Base-by-base conservation (phyloP, 1,140 invertebrate species). In the Panagrolaimus sp. region DNA sequence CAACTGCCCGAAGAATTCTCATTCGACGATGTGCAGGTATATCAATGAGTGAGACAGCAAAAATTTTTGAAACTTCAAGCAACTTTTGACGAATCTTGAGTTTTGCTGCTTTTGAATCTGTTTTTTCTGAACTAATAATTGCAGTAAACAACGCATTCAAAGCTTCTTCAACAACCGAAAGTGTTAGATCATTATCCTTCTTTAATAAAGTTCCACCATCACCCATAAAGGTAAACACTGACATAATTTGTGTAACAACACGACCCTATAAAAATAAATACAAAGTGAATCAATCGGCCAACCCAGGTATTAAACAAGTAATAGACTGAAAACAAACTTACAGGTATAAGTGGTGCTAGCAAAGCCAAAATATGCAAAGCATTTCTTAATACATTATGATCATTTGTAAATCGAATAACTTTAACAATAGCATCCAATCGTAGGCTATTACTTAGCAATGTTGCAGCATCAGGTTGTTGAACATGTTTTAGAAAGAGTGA, bases 161-260 rank as follows among this genome's bases (percentile, higher is more conserved):
- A 20, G 72, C 61, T 48, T 73, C 72, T 51, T 73, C 72, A 51
- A 73, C 46, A 16, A 73, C 46, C 8, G 14, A 63, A n/a, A 73
- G 53, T 1, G 72, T 73, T 25, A 73, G 31, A 20, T 74, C 71
- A 47, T 73, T 73, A 63, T 73, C 72, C 44, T 72, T 73, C 64
- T 73, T 73, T 1, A 73, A 27, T 4, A 73, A 20, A 42, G n/a
- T n/a, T n/a, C 71, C 72, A 16, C 71, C 72, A 64, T 69, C 47
- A 45, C 72, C 72, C 72, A 73, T 73, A 46, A 73, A 73, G 5
- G 72, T 48, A 46, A 73, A 73, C 14, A 73, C 20, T 2, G 72
- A 74, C 72, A 73, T 73, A 47, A 73, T 67, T 63, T 73, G 72
- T 14, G 72, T 57, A 4, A 57, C 61, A 8, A 72, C 61, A 42